Base-by-base conservation (phyloP, 2,797 vertebrate genomes). In the Chromobotia macracanthus region DNA sequence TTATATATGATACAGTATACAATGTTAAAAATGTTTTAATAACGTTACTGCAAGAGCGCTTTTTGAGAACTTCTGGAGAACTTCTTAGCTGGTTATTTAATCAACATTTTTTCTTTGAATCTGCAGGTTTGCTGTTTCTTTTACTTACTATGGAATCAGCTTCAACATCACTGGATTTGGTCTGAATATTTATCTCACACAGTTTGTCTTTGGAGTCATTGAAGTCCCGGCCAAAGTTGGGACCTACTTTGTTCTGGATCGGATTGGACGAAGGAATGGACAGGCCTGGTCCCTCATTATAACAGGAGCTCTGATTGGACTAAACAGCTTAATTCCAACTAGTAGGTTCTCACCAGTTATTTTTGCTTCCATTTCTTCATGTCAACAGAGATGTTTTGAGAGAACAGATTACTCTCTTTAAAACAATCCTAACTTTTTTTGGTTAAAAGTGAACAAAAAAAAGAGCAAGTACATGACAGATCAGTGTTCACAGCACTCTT, bases 151-250 rank as follows among this genome's bases (percentile, higher is more conserved):
- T 64, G 61, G 61, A 5, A 64, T 64, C 61, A 64, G 61, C 61
- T 64, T 64, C 31, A 64, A 64, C 61, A 64, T 64, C 61, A 64
- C 61, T 11, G 61, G 94, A 23, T 94, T 96, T 53, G 94, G 94
- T 9, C 85, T 95, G 77, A 90, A 87, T 41, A 87, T 94, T 67
- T 97, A 95, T 84, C 89, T 96, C 79, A 95, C 92, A 0, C 95
- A 96, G 60, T 94, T 97, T 86, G 88, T 96, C 65, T 96, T 95
- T 0, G 94, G 91, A 0, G 78, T 87, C 19, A 92, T 95, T 19
- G 96, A 96, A 86, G 68, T 92, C 44, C 96, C 95, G 0, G 92
- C 94, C 85, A 97, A 96, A 87, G 50, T 96, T 70, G 31, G 85
- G 0, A 88, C 92, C 12, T 96, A 91, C 3, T 66, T 94, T 5